Evolutionary conservation across 2,888 invertebrate genomes (phyloP).

Genomic region (Loripinus fragilis): DNA sequence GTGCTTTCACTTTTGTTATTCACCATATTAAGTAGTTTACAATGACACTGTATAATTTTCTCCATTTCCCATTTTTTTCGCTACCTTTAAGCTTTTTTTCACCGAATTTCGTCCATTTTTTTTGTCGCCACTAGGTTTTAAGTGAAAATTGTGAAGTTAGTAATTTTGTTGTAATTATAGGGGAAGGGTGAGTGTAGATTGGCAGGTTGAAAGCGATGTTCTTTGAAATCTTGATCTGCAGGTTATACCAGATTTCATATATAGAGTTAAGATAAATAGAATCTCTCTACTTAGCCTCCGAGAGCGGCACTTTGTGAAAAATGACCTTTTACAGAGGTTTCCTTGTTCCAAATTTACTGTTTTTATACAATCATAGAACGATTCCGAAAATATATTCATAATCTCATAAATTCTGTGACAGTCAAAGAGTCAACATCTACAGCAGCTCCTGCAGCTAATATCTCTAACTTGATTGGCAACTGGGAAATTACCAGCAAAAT

Average conservation of each 20-base stretch:
- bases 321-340: no score
- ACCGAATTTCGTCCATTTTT: slow-evolving; percentile 37
- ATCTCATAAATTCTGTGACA: no score
- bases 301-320: no score
- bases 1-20: slow-evolving; percentile 63
- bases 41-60: slow-evolving; percentile 54
- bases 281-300: slow-evolving; percentile 30
- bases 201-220: slow-evolving; percentile 44
- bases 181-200: slow-evolving; percentile 43
- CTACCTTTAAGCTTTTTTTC: slow-evolving; percentile 44
- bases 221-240: slow-evolving; percentile 55
- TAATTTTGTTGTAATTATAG: slow-evolving; percentile 64
- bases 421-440: no score
- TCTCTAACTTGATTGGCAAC: no score
- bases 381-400: no score
- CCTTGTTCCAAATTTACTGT: no score
- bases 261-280: slow-evolving; percentile 57
- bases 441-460: no score
- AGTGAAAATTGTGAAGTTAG: slow-evolving; percentile 45
- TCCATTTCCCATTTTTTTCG: slow-evolving; percentile 48
- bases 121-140: slow-evolving; percentile 46
- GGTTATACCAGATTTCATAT: slow-evolving; percentile 57
- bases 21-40: slow-evolving; percentile 8
- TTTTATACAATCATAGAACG: no score
- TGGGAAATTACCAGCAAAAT: no score